Percentiles rank a stretch among this genome's conserved stretches.
Evolutionary conservation across 2,888 invertebrate species (phyloP).

Genomic region (Clanis bilineata): DNA sequence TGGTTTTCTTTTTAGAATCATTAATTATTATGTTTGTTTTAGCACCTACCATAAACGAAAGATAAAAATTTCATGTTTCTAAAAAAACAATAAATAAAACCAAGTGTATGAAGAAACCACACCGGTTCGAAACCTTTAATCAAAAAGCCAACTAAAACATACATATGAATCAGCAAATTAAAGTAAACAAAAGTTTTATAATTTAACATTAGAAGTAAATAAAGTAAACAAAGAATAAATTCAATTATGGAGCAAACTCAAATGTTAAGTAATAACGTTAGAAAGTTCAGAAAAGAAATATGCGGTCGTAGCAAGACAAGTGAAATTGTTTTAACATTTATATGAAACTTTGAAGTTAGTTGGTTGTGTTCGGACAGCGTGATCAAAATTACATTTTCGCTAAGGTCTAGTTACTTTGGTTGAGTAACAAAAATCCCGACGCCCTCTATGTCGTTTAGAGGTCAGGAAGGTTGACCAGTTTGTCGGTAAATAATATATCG

Average conservation of each 20-base stretch:
- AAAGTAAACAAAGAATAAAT: constrained; percentile 1
- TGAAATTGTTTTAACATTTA: neutral
- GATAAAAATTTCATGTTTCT: too few species aligned
- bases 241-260: neutral
- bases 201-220: neutral
- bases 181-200: neutral
- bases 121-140: too few species aligned
- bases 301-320: neutral
- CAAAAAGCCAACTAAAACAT: neutral
- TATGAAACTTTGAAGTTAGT: neutral
- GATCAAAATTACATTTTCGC: neutral
- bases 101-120: too few species aligned
- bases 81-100: too few species aligned
- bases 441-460: neutral
- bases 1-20: too few species aligned
- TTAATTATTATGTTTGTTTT: too few species aligned
- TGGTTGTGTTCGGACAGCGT: neutral
- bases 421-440: neutral
- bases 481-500: too few species aligned
- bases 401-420: neutral
- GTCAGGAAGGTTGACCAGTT: neutral
- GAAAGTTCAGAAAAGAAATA: neutral
- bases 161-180: neutral
- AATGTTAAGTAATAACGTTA: neutral
- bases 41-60: too few species aligned